Base-by-base conservation (phyloP, 2,113 vertebrate genomes). In the Amblyornis subalaris region DNA sequence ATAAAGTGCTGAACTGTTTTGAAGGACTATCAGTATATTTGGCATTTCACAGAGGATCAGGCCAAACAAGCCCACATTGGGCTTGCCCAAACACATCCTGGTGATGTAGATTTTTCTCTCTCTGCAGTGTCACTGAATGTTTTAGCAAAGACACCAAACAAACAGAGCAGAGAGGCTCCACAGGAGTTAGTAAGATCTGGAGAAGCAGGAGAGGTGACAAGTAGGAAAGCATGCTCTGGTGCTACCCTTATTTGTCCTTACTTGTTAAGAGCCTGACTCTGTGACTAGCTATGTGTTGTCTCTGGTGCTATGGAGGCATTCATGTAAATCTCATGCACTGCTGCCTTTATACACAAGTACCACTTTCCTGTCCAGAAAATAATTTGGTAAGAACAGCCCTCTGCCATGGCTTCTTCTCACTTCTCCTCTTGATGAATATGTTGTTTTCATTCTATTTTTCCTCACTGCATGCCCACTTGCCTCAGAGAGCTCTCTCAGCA, bases 1-100 rank as follows among this genome's bases (percentile, higher is more conserved):
- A 93, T 92, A 92, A 96, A 96, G 44, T 55, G 60, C 16, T 93
- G 58, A 84, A 81, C 81, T 96, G 47, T 96, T 95, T 88, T 90
- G 89, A 95, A 96, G 86, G 26, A 48, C 61, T 78, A 85, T 88
- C 53, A 85, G 75, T 70, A 55, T 36, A 29, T 88, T 94, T 89
- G 90, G 69, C 11, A 42, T 82, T 88, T 95, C 80, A 66, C 20
- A 35, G 66, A 72, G 47, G 42, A 88, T 60, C 64, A 67, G 54
- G 82, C 75, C 64, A 76, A 85, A 92, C 40, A 78, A 95, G 36
- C 33, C 18, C 19, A 31, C 11, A 6, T 2, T 67, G 25, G 36
- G 53, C 77, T 87, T 81, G 36, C 31, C 57, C 5, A 12, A n/a
- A 72, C n/a, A 40, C 8, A 23, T 64, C 22, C 35, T 70, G 47